Base-by-base conservation (phyloP, 2,113 vertebrate genomes). In the Lethenteron reissneri region DNA sequence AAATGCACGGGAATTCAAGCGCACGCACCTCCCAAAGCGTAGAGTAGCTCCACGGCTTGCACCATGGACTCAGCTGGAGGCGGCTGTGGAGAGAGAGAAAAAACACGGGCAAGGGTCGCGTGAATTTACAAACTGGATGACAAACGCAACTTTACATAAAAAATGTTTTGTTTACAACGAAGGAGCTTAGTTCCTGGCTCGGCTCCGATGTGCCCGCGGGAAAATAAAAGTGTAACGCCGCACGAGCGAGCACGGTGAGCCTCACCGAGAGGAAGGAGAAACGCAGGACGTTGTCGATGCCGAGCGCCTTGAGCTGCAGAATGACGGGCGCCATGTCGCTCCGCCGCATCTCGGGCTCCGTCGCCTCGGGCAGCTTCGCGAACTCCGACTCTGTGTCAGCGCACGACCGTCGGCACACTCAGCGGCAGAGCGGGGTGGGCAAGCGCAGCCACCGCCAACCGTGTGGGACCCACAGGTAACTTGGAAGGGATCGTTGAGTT, bases 41-140 rank as follows among this genome's bases (percentile, higher is more conserved):
- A 97, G 56, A 99, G 90, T 73, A 99, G 57, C 77, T 99, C 94
- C 73, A 99, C 77, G 13, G 94, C 94, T 78, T 99, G 92, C 56
- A 99, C 92, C 92, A 99, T 95, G 17, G 92, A 90, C 80, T 99
- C 91, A 58, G 94, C 92, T 64, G 94, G 94, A 58, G 94, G 94
- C 56, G 92, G 90, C 94, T 99, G 79, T 21, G 69, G 77, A 75
- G 71, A 25, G 25, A 68, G 25, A 8, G 2, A 68, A 41, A 41
- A 41, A 7, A 41, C 13, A 70, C 14, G 70, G 56, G 10, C 21
- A n/a, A 13, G 19, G 25, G 56, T 13, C 70, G 19, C 14, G 2
- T 15, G 56, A 70, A 14, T 70, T 13, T 70, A 56, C 70, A 70
- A 70, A 71, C 19, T 58, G 57, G 57, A 12, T 71, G 71, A 13